phyloP scores from a whole-genome alignment of 2,888 invertebrate genomes.

The Lepeophtheirus nordmannii region DNA sequence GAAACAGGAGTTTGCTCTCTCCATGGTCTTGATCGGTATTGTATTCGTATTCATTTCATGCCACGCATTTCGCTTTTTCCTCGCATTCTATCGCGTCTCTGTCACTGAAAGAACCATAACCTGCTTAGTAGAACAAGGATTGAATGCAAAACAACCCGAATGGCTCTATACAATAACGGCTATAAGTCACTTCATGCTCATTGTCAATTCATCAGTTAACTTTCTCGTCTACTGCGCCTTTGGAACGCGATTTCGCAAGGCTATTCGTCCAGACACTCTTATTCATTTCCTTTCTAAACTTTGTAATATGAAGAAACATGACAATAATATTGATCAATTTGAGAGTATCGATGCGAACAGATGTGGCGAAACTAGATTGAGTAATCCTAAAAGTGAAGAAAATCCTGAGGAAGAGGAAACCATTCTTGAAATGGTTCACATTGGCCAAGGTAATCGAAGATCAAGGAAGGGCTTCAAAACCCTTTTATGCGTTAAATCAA shows the following conservation, averaged over 20 bases:
- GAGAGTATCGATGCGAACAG: no score
- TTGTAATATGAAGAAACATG: neutral
- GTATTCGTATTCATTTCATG: constrained; percentile 18
- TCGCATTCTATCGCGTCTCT: constrained; percentile 18
- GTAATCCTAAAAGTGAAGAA: no score
- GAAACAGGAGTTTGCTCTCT: neutral
- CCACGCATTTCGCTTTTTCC: constrained; percentile 13
- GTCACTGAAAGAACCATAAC: neutral
- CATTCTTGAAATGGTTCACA: constrained; percentile 5
- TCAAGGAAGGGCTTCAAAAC: neutral
- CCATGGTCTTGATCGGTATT: constrained; percentile 18
- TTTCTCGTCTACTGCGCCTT: neutral
- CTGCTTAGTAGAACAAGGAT: neutral
- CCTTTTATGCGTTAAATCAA: neutral
- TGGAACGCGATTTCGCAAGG: neutral
- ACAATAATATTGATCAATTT: neutral
- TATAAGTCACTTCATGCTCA: neutral
- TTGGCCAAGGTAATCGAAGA: neutral
- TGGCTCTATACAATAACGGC: neutral
- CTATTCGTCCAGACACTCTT: neutral
- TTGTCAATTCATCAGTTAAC: neutral
- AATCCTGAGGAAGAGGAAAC: neutral
- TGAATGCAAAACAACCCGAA: neutral
- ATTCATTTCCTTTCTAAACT: no score
- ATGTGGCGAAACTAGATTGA: no score